A percentile compares a stretch with the other conserved stretches of the same genome.
Conservation (phyloP, 2,797 vertebrate species). For the Tokudaia muenninki region DNA sequence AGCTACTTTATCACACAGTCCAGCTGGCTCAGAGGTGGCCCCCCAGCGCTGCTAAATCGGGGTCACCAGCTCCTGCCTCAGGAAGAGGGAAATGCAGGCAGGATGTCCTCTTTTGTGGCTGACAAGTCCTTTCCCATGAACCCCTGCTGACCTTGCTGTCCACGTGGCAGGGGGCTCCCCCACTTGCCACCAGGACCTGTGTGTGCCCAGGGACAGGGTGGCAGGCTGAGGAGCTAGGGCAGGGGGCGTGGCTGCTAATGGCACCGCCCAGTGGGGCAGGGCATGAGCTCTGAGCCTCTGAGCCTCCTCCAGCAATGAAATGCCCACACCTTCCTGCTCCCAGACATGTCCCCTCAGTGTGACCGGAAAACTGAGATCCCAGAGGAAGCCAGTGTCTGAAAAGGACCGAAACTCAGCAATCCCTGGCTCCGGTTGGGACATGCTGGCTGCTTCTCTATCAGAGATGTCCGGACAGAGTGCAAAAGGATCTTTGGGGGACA, state of each 20-base stretch:
- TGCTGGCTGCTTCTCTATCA: constrained; percentile 54
- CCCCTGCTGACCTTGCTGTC: constrained; percentile 90
- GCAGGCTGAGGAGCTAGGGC: fast-evolving
- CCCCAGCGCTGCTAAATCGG: constrained; percentile 91
- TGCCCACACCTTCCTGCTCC: constrained; percentile 75
- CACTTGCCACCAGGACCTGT: fast-evolving
- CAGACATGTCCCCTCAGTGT: constrained; percentile 66
- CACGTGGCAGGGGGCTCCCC: constrained; percentile 79
- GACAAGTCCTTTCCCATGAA: constrained; percentile 93
- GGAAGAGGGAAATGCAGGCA: constrained; percentile 91
- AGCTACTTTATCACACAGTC: constrained; percentile 89
- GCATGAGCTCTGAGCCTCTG: neutral
- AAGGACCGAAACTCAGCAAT: constrained; percentile 73
- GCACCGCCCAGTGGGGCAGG: neutral
- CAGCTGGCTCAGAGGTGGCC: constrained; percentile 89
- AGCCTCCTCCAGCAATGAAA: neutral
- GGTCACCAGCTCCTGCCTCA: constrained; percentile 88
- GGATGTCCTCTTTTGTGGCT: constrained; percentile 91
- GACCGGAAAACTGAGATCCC: constrained; percentile 82
- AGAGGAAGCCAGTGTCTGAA: constrained; percentile 84
- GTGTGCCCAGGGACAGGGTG: neutral
- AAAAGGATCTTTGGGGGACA: constrained; percentile 57
- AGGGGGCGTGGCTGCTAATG: neutral
- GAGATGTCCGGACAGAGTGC: neutral
- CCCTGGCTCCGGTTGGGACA: constrained; percentile 76